Evolutionary conservation across 2,797 vertebrate species (phyloP).

Genomic region (Amazona ochrocephala): DNA sequence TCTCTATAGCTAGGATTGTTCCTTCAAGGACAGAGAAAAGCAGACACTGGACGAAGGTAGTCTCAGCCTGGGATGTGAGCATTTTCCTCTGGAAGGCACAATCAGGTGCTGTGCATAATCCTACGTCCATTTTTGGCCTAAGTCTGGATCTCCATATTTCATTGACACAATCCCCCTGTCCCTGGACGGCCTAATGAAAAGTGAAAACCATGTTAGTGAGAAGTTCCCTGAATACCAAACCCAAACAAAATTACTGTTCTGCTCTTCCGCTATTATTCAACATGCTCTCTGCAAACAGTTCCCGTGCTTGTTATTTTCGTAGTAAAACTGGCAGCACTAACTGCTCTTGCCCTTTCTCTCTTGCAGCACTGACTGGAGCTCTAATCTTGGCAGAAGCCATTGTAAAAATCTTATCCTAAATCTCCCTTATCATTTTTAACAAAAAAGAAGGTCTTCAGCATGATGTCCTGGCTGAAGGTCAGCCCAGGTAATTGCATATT

Average conservation of each 20-base stretch:
- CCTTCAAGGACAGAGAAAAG: background rate
- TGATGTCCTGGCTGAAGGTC: background rate
- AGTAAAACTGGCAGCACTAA: background rate
- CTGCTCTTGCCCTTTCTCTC: background rate
- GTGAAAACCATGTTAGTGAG: rapidly evolving
- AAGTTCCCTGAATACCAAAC: background rate
- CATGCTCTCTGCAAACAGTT: rapidly evolving
- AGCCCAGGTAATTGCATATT: background rate
- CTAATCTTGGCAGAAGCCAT: background rate
- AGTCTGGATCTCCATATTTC: background rate
- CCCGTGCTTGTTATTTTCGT: background rate
- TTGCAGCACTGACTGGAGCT: background rate
- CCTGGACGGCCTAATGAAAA: background rate
- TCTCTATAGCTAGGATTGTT: background rate
- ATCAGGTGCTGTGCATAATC: background rate
- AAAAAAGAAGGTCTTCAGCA: background rate
- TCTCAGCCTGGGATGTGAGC: background rate
- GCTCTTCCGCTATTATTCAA: background rate
- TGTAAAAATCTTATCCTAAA: background rate
- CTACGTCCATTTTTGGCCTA: background rate
- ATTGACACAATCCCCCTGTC: background rate
- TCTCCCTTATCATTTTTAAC: background rate
- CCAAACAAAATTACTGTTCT: background rate
- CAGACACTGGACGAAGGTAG: background rate
- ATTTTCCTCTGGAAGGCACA: background rate